These are phyloP conservation scores for Papilio elwesi DNA, from an alignment of 2,888 invertebrate genomes.

Conservation along the genomic window DNA sequence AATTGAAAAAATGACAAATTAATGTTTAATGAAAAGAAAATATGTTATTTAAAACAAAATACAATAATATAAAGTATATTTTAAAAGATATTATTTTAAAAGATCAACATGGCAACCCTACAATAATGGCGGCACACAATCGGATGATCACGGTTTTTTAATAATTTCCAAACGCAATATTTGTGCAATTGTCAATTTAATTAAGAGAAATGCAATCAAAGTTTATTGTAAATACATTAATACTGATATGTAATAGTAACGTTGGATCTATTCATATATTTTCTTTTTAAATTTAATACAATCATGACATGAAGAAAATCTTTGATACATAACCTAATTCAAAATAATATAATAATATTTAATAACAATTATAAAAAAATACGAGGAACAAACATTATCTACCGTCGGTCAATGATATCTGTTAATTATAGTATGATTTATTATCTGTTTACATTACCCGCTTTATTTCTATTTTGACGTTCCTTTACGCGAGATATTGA, in stretches of 20 bases:
- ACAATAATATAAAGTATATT: too few species aligned
- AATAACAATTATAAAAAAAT: background rate
- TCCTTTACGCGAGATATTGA: background rate
- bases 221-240: conserved; percentile 18
- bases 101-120: conserved; percentile 18
- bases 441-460: background rate
- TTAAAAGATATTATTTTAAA: too few species aligned
- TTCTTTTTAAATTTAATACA: background rate
- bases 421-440: background rate
- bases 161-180: conserved; percentile 38
- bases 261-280: background rate
- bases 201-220: conserved; percentile 21
- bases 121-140: conserved; percentile 55
- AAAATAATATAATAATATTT: background rate
- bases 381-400: background rate
- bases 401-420: background rate
- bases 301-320: too few species aligned
- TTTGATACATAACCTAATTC: too few species aligned
- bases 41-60: background rate
- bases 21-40: background rate
- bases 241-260: conserved; percentile 7
- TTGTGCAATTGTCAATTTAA: conserved; percentile 28
- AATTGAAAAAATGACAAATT: background rate
- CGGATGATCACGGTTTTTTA: conserved; percentile 42
- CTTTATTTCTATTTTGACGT: background rate